Evolutionary conservation across 1,140 invertebrate species (phyloP), one percentile per base, ranked within the genome.

Genomic region (Drosophila pseudoobscura): DNA sequence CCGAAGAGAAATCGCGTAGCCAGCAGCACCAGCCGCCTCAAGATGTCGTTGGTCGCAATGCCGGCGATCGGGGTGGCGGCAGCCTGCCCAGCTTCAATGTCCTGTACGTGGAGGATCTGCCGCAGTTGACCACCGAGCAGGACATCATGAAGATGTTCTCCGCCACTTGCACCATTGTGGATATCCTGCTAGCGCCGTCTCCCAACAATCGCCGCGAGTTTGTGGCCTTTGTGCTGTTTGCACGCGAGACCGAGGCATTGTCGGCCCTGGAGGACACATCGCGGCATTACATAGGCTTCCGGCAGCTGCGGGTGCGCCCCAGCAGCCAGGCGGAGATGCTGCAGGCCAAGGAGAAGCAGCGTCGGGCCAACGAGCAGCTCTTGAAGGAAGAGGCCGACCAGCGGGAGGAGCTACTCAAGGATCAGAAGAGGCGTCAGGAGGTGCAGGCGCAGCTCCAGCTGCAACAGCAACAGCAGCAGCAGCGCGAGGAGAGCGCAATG

Each of bases 71-170:
- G 5, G 58, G 51, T 22, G 49, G 17, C 2, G 54, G n/a, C 45
- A 63, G 49, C 15, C 50, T 44, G 22, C 44, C 15, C 47, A 7
- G 20, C 0, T 94, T 93, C n/a, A 92, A 91, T 6, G 94, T 95
- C 7, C 90, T 97, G 0, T 92, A 94, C 60, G 76, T 97, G 0
- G 93, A 94, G 52, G 95, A 96, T 46, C 75, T 97, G 15, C 96
- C 96, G 0, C 93, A 94, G n/a, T 94, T 94, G 71, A 94, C 94
- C 41, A 96, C 95, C 84, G 95, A 96, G 79, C 94, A 95, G 63
- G 96, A 97, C 72, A 94, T 97, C 6, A 94, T 95, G 17, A 95
- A 96, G 75, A 93, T 96, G 52, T 96, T 97, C 80, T 94, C 94
- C 0, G 66, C 83, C 5, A 94, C 95, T 0, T 95, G 94, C 85